Evolutionary conservation across 2,888 invertebrate species (phyloP).

Genomic region (Brenthis ino): DNA sequence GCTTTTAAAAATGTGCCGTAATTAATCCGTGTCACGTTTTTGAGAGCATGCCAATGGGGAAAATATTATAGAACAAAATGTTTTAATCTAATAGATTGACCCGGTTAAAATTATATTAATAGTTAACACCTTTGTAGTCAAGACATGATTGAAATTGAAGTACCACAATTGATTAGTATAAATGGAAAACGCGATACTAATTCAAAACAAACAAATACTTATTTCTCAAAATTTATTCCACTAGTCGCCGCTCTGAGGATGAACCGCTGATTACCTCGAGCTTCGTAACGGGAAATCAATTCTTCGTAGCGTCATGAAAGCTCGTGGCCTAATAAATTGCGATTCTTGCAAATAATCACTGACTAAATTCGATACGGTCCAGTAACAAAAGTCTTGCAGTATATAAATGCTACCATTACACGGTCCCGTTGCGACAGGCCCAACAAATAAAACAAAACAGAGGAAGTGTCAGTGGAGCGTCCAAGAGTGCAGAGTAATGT

Average conservation of each 20-base stretch:
- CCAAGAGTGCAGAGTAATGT: constrained; percentile 7
- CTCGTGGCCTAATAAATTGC: not conserved
- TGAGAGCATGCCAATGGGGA: not conserved
- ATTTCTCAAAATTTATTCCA: too few relatives aligned
- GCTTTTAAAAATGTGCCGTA: not conserved
- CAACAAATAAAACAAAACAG: constrained; percentile 16
- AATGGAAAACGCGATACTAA: too few relatives aligned
- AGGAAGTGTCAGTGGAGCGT: constrained; percentile 30
- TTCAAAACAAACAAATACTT: too few relatives aligned
- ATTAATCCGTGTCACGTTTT: constrained; percentile 9
- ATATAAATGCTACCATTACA: not conserved
- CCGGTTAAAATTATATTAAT: too few relatives aligned
- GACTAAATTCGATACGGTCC: too few relatives aligned
- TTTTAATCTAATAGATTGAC: too few relatives aligned
- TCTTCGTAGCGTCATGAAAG: not conserved
- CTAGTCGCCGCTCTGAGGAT: not conserved
- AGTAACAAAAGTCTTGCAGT: not conserved
- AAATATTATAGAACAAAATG: not conserved
- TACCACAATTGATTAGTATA: too few relatives aligned
- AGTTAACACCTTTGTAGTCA: too few relatives aligned
- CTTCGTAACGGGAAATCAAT: not conserved
- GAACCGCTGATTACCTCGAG: not conserved
- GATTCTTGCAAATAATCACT: not conserved
- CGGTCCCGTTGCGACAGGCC: not conserved
- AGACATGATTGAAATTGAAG: too few relatives aligned